Base-by-base conservation (phyloP, 2,888 invertebrate genomes). In the Frankliniella fusca region DNA sequence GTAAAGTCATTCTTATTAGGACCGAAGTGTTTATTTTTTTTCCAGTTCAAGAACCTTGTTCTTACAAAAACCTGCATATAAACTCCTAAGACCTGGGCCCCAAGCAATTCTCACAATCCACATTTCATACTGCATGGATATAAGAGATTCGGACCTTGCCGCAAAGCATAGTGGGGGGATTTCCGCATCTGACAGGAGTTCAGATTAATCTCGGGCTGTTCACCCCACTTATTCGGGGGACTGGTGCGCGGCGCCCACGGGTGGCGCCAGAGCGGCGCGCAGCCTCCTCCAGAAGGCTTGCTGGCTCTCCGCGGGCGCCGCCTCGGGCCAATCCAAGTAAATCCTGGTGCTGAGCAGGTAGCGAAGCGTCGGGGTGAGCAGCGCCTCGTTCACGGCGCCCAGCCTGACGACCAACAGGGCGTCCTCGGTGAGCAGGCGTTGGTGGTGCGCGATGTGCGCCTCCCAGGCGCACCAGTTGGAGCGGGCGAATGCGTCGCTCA, bases 401-500 rank as follows among this genome's bases (percentile, higher is more conserved):
- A 93, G 87, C 86, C 91, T 91, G 27, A 94, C 89, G 85, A 93
- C 88, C 23, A 94, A 90, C 82, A 93, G 86, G 7, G 91, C 90
- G 84, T 92, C 92, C 83, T 91, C 90, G 0, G 91, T 88, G 84
- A 92, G 91, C 83, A 92, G 87, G 82, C 92, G 89, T 84, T 92
- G 91, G 85, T 92, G 91, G 85, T 93, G 92, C 0, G 93, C 93
- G 38, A 93, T 88, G 85, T 92, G 92, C 18, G 93, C 92, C 86
- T 94, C 94, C 91, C 93, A 92, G 70, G 92, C 89, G 86, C 93
- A 93, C 94, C 94, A 94, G 83, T 93, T 92, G 48, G 93, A 93
- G 85, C 91, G 91, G 0, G 93, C 91, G 86, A 93, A 94, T 85
- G 90, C 90, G 85, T 92, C 91, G 82, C 93, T 93, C 80, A 94